A percentile compares a stretch with the other conserved stretches of the same genome.
Evolutionary conservation across 2,113 vertebrate genomes (phyloP).

Genomic region (Lates calcarifer): DNA sequence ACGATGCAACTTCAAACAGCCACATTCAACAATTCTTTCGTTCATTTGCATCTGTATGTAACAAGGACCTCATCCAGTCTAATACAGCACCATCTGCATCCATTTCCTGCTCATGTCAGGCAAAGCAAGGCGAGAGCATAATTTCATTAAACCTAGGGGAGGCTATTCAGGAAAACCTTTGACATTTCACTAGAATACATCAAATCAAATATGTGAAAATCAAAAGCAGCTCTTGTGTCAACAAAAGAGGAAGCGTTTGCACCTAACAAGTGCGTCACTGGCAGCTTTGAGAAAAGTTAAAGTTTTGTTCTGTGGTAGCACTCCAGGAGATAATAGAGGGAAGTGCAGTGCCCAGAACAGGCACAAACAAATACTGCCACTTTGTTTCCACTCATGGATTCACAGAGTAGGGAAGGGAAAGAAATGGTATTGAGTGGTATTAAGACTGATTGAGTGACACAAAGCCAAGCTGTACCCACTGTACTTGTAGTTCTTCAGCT

Average conservation of each 20-base stretch:
- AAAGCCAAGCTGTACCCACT: constrained; percentile 43
- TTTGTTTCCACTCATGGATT: constrained; percentile 46
- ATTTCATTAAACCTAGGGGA: constrained; percentile 44
- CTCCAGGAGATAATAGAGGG: constrained; percentile 6
- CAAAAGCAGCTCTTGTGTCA: constrained; percentile 34
- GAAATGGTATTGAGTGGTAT: constrained; percentile 26
- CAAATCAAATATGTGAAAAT: constrained; percentile 46
- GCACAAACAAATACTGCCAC: constrained; percentile 34
- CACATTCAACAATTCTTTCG: constrained; percentile 55
- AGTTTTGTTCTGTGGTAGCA: constrained; percentile 13
- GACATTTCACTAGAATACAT: constrained; percentile 34
- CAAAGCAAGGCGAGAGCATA: constrained; percentile 13
- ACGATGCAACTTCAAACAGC: constrained; percentile 70
- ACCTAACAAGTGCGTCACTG: constrained; percentile 15
- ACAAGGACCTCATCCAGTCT: constrained; percentile 45
- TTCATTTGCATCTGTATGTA: constrained; percentile 70
- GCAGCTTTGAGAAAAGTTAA: constrained; percentile 32
- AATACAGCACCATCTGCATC: constrained; percentile 37
- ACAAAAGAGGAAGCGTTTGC: background rate
- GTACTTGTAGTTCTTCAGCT: constrained; percentile 36
- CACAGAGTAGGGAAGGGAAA: constrained; percentile 6
- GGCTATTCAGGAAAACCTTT: constrained; percentile 25
- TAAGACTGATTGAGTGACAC: constrained; percentile 42
- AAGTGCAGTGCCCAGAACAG: background rate
- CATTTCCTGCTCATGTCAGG: constrained; percentile 30